These are phyloP conservation scores for Acipenser oxyrinchus DNA, from an alignment of 2,797 vertebrate species.

Conservation along the genomic window DNA sequence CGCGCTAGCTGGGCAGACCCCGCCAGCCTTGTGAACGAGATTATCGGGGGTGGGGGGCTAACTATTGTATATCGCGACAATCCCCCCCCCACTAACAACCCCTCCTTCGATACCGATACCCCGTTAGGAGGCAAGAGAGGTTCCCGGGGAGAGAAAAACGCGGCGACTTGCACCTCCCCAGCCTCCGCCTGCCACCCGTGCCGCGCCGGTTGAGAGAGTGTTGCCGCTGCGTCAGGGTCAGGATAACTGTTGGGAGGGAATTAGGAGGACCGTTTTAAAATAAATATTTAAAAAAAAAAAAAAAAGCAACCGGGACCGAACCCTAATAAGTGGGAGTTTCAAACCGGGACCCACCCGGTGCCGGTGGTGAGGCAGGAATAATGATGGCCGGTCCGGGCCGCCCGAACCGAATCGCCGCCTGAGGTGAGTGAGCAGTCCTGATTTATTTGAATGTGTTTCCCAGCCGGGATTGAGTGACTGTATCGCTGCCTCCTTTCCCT, in stretches of 20 bases:
- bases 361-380: slow-evolving; percentile 50
- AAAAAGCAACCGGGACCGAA: not conserved
- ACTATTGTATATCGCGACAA: slow-evolving; percentile 29
- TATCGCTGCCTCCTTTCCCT: not conserved
- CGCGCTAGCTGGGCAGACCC: slow-evolving; percentile 23
- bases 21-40: slow-evolving; percentile 46
- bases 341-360: slow-evolving; percentile 26
- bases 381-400: slow-evolving; percentile 65
- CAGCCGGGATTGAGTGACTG: not conserved
- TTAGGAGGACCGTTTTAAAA: not conserved
- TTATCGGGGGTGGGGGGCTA: slow-evolving; percentile 41
- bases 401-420: slow-evolving; percentile 62
- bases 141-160: slow-evolving; percentile 36
- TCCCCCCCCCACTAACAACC: slow-evolving; percentile 26
- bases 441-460: slow-evolving; percentile 2
- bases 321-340: not conserved
- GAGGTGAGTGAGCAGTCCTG: slow-evolving; percentile 55
- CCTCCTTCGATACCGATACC: not conserved
- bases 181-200: slow-evolving; percentile 11
- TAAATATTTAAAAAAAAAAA: not conserved
- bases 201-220: slow-evolving; percentile 44
- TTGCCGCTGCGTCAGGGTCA: slow-evolving; percentile 24
- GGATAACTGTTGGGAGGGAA: not conserved
- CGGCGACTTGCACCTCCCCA: too few relatives aligned
- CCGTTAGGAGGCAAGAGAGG: slow-evolving; percentile 19